Conservation (phyloP, 37 sponge, comb jelly and placozoan species). For the Petrosia ficiformis region DNA sequence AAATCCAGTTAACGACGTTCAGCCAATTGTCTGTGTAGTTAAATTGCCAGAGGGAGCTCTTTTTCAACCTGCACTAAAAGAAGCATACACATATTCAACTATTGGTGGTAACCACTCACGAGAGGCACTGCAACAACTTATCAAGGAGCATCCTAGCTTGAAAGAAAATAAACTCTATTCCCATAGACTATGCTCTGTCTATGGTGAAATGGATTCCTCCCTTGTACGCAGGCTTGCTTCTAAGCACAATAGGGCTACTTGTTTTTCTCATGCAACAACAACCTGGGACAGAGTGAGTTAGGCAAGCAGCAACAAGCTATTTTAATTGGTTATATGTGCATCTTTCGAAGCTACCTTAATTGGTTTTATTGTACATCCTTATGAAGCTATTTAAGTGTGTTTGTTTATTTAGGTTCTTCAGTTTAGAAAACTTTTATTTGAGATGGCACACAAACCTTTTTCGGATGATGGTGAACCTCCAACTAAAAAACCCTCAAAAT, state of each 20-base stretch:
- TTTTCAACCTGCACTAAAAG: not conserved
- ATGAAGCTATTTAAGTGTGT: no score
- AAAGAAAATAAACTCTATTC: not conserved
- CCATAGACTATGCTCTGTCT: not conserved
- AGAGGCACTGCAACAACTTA: not conserved
- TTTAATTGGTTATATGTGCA: no score
- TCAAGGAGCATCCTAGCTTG: not conserved
- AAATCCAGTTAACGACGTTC: not conserved
- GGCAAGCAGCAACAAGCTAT: no score
- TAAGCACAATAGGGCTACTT: not conserved
- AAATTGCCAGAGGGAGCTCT: not conserved
- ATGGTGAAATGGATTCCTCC: not conserved
- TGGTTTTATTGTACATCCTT: no score
- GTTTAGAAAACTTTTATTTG: no score
- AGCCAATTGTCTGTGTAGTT: not conserved
- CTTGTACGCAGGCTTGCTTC: not conserved
- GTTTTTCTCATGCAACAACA: not conserved
- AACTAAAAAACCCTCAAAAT: no score
- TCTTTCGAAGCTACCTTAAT: no score
- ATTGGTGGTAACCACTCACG: slow-evolving; percentile 2
- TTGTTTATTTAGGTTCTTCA: no score
- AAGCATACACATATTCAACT: slow-evolving; percentile 1
- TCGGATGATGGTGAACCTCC: no score
- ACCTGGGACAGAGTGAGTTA: not conserved
- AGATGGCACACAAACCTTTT: no score